These are phyloP conservation scores for Zaprionus africanus DNA, from an alignment of 1,140 invertebrate species.

Conservation along the genomic window DNA sequence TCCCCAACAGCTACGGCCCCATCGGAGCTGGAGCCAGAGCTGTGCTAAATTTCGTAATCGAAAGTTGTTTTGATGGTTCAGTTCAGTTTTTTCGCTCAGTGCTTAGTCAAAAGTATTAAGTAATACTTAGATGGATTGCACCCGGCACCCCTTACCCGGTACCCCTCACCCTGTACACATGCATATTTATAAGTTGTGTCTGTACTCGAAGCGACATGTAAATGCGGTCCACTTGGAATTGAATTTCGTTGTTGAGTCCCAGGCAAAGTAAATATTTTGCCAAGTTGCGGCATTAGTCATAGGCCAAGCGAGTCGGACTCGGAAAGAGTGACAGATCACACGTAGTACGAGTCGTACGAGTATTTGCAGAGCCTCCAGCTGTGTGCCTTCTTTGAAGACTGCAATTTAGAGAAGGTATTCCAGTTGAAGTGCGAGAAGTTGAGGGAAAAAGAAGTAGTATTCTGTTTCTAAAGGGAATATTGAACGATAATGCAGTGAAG, in stretches of 20 bases:
- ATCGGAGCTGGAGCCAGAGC: neutral
- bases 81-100: conserved; percentile 45
- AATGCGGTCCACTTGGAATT: conserved; percentile 48
- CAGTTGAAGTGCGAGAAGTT: too few relatives aligned
- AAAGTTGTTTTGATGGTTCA: conserved; percentile 80
- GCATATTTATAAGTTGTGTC: conserved; percentile 1
- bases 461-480: too few relatives aligned
- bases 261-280: conserved; percentile 50
- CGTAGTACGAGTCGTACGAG: conserved; percentile 12
- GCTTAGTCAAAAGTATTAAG: conserved; percentile 81
- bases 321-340: neutral
- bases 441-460: too few relatives aligned
- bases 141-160: neutral
- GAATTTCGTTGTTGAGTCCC: conserved; percentile 45
- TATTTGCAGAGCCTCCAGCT: conserved; percentile 23
- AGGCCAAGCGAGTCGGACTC: conserved; percentile 6
- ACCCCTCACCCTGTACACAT: neutral
- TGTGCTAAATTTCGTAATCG: conserved; percentile 81
- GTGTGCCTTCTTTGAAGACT: neutral
- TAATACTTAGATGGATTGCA: conserved; percentile 63
- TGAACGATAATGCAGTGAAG: too few relatives aligned
- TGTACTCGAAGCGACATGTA: conserved; percentile 27
- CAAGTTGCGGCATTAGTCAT: conserved; percentile 51
- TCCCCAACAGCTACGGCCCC: neutral
- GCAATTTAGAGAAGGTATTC: neutral